Base-by-base conservation (phyloP, 2,797 vertebrate species). In the Melanotaenia trifasciata region DNA sequence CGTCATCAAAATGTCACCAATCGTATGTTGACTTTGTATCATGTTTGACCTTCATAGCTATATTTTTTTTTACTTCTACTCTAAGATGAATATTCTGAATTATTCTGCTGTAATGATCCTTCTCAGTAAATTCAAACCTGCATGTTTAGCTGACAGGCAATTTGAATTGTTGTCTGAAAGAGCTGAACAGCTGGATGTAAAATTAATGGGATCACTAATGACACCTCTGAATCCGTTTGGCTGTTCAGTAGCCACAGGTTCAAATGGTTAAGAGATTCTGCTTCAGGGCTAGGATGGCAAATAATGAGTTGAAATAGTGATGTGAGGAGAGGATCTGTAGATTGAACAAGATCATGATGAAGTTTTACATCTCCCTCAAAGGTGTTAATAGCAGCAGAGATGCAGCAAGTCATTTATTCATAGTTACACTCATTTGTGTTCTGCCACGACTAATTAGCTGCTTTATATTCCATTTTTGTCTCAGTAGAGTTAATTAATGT, bases 391-490 rank as follows among this genome's bases (percentile, higher is more conserved):
- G 45, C 40, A 35, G 45, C 60, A 13, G 14, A 56, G 63, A 69
- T 64, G 56, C 64, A 74, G 64, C 18, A n/a, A 68, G 58, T 78
- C 54, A 50, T 74, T 84, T 74, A 79, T 74, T 80, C 63, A 79
- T 35, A 76, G 72, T 67, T 60, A 53, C 38, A 16, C 28, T 84
- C 76, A 72, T 67, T 64, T 76, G 40, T 64, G 61, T 62, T 53
- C 63, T 40, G 76, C 53, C 54, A 36, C 11, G 50, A 79, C 73
- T 84, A 85, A 90, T 89, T 76, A 85, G 69, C 70, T 73, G 79
- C 40, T 78, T 81, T 79, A 84, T 81, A 81, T 84, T 79, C 83
- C n/a, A 38, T 66, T 83, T 86, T 74, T 74, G 67, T 83, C 69
- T 63, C 14, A 2, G 70, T n/a, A 24, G 74, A 84, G 78, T 83